Conservation (phyloP, 2,888 invertebrate genomes). For the Rhimphoctona megacephalus region DNA sequence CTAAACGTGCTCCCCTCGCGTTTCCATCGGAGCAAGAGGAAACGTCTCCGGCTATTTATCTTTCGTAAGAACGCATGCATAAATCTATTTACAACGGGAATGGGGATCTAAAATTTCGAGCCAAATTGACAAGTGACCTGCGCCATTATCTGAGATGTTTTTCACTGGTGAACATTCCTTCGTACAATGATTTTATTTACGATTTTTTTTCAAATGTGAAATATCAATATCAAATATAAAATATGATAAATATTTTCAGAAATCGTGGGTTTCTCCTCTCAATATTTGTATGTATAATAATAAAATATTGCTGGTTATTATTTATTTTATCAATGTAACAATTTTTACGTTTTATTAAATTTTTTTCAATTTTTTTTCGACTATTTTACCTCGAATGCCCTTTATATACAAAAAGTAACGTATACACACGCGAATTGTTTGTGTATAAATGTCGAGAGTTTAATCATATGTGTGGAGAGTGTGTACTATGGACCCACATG, state of each 20-base stretch:
- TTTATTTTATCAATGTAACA: background rate
- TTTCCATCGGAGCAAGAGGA: slow-evolving; percentile 38
- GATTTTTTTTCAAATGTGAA: background rate
- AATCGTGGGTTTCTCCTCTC: background rate
- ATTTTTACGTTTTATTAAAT: background rate
- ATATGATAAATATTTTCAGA: background rate
- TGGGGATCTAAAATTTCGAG: background rate
- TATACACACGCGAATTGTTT: slow-evolving; percentile 25
- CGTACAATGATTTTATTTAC: background rate
- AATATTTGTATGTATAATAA: background rate
- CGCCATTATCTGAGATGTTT: background rate
- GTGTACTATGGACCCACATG: background rate
- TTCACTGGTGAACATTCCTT: background rate
- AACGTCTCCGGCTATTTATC: slow-evolving; percentile 69
- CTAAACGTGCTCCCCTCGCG: background rate
- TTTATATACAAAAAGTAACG: slow-evolving; percentile 2
- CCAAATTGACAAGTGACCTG: slow-evolving; percentile 23
- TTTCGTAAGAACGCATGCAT: slow-evolving; percentile 60
- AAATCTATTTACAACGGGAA: slow-evolving; percentile 24
- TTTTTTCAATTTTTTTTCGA: too few relatives aligned
- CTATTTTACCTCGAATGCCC: background rate
- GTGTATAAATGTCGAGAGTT: slow-evolving; percentile 45
- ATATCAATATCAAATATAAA: background rate
- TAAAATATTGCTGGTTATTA: background rate
- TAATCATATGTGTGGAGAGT: slow-evolving; percentile 28